phyloP scores from a whole-genome alignment of 2,888 invertebrate genomes.

The Drosophila paranaensis region DNA sequence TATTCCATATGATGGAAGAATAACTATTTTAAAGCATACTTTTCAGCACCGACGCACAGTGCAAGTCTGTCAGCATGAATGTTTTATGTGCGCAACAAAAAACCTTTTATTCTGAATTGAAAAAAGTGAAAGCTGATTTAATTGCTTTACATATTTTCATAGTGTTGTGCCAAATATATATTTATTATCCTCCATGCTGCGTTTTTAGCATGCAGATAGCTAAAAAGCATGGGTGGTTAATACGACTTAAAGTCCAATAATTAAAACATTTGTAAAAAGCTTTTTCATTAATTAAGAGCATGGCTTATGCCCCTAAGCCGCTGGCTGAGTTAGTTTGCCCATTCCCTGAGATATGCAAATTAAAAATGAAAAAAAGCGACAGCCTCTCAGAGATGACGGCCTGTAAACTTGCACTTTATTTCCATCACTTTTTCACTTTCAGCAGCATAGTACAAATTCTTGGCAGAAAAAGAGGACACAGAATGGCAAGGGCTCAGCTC shows the following conservation, averaged over 20 bases:
- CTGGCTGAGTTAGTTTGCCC: conserved; percentile 28
- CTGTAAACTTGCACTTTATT: conserved; percentile 63
- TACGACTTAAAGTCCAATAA: conserved; percentile 12
- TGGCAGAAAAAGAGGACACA: conserved; percentile 4
- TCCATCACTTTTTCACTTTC: conserved; percentile 61
- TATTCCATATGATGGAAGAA: neutral
- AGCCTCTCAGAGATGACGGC: conserved; percentile 16
- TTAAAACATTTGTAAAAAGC: conserved; percentile 35
- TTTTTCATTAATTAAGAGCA: conserved; percentile 52
- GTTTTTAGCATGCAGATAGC: neutral
- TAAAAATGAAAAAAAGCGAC: conserved; percentile 18
- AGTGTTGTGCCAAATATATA: neutral
- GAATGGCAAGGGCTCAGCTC: conserved; percentile 60
- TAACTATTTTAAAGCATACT: neutral
- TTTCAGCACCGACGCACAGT: neutral
- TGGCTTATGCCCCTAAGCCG: conserved; percentile 45
- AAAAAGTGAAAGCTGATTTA: neutral
- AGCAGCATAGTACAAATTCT: conserved; percentile 32
- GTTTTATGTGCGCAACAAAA: no score
- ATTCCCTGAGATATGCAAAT: conserved; percentile 50
- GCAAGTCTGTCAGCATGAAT: neutral
- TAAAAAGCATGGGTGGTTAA: neutral
- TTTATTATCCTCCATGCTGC: neutral
- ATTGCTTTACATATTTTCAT: neutral
- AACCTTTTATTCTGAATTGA: neutral